A percentile compares a stretch with the other conserved stretches of the same genome.
Evolutionary conservation across 92 coral and sea anemone species (phyloP).

Genomic region (Actinostola sp.): DNA sequence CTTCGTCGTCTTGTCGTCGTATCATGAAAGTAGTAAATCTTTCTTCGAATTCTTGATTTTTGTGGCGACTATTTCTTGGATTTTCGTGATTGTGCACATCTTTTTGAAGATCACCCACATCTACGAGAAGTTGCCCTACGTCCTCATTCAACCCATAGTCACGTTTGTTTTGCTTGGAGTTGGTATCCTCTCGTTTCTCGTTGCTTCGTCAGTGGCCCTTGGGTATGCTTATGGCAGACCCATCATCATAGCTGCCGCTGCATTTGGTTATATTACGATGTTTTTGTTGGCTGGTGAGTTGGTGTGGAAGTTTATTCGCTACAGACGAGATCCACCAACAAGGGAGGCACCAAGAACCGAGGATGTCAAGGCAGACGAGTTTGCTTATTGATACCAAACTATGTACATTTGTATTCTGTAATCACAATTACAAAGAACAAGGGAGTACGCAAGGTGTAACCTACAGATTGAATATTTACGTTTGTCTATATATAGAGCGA

Average conservation of each 20-base stretch:
- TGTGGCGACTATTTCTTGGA: conserved; percentile 79
- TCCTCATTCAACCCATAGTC: conserved; percentile 70
- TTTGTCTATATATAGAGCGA: too few species aligned
- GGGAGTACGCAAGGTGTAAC: too few species aligned
- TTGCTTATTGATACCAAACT: conserved; percentile 44
- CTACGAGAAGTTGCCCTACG: conserved; percentile 84
- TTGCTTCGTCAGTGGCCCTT: conserved; percentile 71
- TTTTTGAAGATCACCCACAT: conserved; percentile 74
- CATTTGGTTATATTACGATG: conserved; percentile 79
- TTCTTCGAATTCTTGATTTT: conserved; percentile 83
- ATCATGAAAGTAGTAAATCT: conserved; percentile 56
- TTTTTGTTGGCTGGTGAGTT: conserved; percentile 71
- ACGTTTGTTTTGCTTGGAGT: conserved; percentile 52
- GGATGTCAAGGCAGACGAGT: conserved; percentile 52
- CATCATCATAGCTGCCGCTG: conserved; percentile 53
- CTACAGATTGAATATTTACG: too few species aligned
- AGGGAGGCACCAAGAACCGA: conserved; percentile 22
- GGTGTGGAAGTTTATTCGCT: conserved; percentile 51
- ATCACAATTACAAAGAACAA: too few species aligned
- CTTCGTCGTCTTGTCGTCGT: conserved; percentile 63
- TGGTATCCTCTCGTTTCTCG: conserved; percentile 64
- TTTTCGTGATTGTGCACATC: conserved; percentile 85
- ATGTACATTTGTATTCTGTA: conserved; percentile 11
- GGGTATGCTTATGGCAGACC: conserved; percentile 41
- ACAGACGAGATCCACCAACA: conserved; percentile 57